Conservation (phyloP, 2,797 vertebrate genomes). For the Coregonus suidteri region DNA sequence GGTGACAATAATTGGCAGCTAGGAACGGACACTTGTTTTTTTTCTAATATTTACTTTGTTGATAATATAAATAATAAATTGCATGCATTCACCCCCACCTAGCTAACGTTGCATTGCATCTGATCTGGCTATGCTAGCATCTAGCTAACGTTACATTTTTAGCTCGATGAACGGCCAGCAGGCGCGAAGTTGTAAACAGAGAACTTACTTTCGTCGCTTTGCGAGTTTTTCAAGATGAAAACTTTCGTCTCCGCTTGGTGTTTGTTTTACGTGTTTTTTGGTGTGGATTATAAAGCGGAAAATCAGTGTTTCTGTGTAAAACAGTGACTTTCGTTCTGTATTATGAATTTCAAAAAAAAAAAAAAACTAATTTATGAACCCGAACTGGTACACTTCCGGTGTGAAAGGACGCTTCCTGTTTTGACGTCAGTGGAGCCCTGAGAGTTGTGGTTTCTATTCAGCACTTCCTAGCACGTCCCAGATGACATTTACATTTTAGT, state of each 20-base stretch:
- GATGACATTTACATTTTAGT: too few species aligned
- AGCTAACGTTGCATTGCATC: background rate
- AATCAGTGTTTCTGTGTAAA: background rate
- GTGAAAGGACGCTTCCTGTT: background rate
- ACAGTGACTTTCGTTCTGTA: background rate
- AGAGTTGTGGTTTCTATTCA: background rate
- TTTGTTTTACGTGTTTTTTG: background rate
- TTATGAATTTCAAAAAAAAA: background rate
- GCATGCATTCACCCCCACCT: background rate
- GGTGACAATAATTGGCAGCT: background rate
- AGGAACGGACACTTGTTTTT: background rate
- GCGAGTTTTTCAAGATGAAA: constrained; percentile 45
- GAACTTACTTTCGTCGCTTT: constrained; percentile 60
- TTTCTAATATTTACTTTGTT: too few species aligned
- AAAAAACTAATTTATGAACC: background rate
- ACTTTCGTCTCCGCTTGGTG: constrained; percentile 1
- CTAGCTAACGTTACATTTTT: background rate
- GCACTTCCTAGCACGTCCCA: background rate
- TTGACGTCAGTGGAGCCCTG: background rate
- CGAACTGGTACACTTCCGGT: background rate
- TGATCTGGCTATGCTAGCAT: background rate
- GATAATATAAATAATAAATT: background rate
- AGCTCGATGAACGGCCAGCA: background rate
- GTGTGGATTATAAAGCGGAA: background rate
- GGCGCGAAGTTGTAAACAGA: constrained; percentile 1